Evolutionary conservation across 92 coral and sea anemone species (phyloP).

Genomic region (Bergia puertoricense): DNA sequence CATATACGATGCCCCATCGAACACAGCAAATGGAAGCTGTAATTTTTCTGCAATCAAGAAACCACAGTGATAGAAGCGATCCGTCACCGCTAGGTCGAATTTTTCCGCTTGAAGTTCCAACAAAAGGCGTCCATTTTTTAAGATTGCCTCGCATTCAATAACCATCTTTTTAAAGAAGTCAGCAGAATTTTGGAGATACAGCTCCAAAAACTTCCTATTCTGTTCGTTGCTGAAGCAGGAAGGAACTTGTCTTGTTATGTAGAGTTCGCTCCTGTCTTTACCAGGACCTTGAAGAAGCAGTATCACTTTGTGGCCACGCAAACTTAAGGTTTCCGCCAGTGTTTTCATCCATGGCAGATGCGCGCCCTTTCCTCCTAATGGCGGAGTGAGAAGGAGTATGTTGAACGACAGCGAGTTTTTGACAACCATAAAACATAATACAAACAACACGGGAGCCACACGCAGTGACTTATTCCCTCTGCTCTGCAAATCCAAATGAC

Average conservation of each 20-base stretch:
- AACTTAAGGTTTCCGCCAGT: not conserved
- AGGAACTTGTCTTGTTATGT: conserved; percentile 16
- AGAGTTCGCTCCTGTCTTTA: not conserved
- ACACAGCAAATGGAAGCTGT: conserved; percentile 35
- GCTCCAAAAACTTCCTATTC: conserved; percentile 15
- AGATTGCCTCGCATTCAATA: conserved; percentile 24
- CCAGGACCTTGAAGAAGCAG: conserved; percentile 31
- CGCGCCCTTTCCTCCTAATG: conserved; percentile 37
- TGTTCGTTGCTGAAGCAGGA: conserved; percentile 32
- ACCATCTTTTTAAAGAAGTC: conserved; percentile 28
- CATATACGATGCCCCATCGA: conserved; percentile 31
- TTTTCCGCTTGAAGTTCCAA: conserved; percentile 15
- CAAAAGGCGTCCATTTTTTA: not conserved
- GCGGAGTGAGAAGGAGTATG: conserved; percentile 30
- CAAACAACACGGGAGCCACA: not conserved
- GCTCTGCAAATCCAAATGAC: not conserved
- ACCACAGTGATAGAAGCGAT: conserved; percentile 34
- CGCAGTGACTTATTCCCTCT: not conserved
- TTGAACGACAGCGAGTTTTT: not conserved
- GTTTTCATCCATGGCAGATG: conserved; percentile 40
- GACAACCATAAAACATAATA: not conserved
- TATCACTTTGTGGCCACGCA: conserved; percentile 6
- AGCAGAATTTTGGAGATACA: conserved; percentile 24
- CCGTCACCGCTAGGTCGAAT: conserved; percentile 30
- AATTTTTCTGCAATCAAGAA: conserved; percentile 31